Evolutionary conservation across 1,140 invertebrate genomes (phyloP).

Genomic region (Pseudomyrmex sp.): DNA sequence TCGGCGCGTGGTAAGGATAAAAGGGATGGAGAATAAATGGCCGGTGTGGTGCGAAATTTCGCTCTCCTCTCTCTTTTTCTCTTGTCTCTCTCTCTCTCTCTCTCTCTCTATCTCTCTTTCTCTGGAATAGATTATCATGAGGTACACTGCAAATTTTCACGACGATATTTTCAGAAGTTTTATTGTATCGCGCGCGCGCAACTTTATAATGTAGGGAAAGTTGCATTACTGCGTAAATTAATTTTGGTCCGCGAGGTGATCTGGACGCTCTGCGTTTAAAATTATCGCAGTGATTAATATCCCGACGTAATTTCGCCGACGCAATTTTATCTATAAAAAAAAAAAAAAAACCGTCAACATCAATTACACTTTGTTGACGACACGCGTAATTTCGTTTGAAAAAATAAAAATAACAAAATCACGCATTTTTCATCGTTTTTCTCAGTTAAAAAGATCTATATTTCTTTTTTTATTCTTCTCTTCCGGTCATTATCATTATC

Average conservation of each 20-base stretch:
- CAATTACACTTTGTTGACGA: too few species aligned
- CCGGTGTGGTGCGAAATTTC: slow-evolving; percentile 7
- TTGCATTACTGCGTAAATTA: slow-evolving; percentile 19
- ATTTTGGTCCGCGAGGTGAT: slow-evolving; percentile 1
- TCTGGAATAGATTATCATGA: slow-evolving; percentile 23
- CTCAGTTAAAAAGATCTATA: background rate
- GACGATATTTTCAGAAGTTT: slow-evolving; percentile 24
- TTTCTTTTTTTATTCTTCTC: background rate
- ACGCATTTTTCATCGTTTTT: slow-evolving; percentile 34
- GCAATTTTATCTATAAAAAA: background rate
- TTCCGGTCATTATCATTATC: slow-evolving; percentile 61
- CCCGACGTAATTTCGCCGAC: background rate
- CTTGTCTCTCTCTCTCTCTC: too few species aligned
- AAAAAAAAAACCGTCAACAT: background rate
- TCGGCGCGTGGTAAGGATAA: slow-evolving; percentile 37
- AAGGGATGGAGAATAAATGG: slow-evolving; percentile 26
- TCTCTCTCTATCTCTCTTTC: too few species aligned
- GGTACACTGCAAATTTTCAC: slow-evolving; percentile 13
- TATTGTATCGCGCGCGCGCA: background rate
- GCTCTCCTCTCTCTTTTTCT: background rate
- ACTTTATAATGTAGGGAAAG: background rate
- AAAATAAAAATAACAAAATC: slow-evolving; percentile 35
- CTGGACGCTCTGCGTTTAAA: background rate
- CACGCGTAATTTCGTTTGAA: too few species aligned
- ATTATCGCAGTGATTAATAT: background rate